Percentiles rank a stretch among this genome's conserved stretches.
Conservation (phyloP, 2,113 vertebrate genomes). For the Jacana jacana region DNA sequence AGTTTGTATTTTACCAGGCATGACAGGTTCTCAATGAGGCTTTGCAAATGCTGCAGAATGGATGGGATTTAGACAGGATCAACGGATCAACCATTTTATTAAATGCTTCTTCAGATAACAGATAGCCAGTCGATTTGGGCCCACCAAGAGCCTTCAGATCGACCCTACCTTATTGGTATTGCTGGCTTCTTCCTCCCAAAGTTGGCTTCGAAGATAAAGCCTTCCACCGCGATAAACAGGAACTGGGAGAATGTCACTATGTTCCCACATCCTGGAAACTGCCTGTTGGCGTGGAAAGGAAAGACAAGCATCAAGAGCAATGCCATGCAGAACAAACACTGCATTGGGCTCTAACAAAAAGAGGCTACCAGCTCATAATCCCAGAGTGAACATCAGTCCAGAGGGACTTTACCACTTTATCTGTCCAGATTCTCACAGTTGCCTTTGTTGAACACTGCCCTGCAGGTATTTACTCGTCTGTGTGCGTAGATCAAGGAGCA, state of each 20-base stretch:
- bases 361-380: not conserved
- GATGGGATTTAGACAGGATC: not conserved
- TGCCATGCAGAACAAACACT: not conserved
- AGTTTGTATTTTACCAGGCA: not conserved
- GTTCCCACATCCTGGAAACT: slow-evolving; percentile 95
- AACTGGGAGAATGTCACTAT: slow-evolving; percentile 96
- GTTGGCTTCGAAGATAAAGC: slow-evolving; percentile 89
- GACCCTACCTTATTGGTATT: slow-evolving; percentile 87
- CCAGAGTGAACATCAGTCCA: not conserved
- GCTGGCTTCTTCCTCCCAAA: slow-evolving; percentile 87
- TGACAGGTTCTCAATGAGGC: not conserved
- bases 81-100: not conserved
- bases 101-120: not conserved
- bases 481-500: not conserved
- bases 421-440: not conserved
- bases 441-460: not conserved
- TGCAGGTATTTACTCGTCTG: not conserved
- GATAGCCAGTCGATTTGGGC: not conserved
- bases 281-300: slow-evolving; percentile 63
- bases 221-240: slow-evolving; percentile 90
- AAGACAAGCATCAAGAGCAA: not conserved
- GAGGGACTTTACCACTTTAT: not conserved
- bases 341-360: not conserved
- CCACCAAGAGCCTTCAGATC: not conserved
- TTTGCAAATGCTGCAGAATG: not conserved